phyloP scores from a whole-genome alignment of 1,140 invertebrate species.

The Drosophila murphyi region DNA sequence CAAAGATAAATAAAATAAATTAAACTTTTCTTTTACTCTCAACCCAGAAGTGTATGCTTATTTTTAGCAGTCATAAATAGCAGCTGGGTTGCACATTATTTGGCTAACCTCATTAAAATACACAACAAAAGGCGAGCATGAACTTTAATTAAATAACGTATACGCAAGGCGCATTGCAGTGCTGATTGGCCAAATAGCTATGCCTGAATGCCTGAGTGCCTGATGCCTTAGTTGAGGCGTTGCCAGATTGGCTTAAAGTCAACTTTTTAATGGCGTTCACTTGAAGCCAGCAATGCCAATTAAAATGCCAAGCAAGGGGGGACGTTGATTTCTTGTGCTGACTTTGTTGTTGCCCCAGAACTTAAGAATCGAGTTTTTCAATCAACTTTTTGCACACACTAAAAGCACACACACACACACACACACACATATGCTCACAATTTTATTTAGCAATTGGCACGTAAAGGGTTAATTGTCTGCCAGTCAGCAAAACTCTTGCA shows the following conservation, averaged over 20 bases:
- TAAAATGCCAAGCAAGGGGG: conserved; percentile 32
- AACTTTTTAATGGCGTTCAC: conserved; percentile 30
- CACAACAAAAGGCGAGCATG: conserved; percentile 13
- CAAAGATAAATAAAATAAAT: no score
- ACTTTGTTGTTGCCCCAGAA: conserved; percentile 31
- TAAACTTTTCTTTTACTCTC: neutral
- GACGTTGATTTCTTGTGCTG: conserved; percentile 38
- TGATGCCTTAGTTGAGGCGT: conserved; percentile 27
- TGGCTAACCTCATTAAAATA: conserved; percentile 40
- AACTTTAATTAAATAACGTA: conserved; percentile 47
- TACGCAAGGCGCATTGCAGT: conserved; percentile 16
- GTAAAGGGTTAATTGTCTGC: conserved; percentile 75
- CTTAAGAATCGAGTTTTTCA: conserved; percentile 26
- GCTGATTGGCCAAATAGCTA: conserved; percentile 40
- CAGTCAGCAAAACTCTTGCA: conserved; percentile 63
- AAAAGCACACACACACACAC: conserved; percentile 20
- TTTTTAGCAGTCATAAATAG: conserved; percentile 11
- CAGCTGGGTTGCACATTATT: conserved; percentile 41
- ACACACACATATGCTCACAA: conserved; percentile 25
- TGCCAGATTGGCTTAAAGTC: conserved; percentile 18
- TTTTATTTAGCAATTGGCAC: conserved; percentile 77
- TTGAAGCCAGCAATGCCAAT: conserved; percentile 35
- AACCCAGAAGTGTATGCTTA: neutral
- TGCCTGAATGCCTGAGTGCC: neutral
- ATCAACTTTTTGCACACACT: conserved; percentile 28